Base-by-base conservation (phyloP, 2,113 vertebrate species). In the Periophthalmus modestus region DNA sequence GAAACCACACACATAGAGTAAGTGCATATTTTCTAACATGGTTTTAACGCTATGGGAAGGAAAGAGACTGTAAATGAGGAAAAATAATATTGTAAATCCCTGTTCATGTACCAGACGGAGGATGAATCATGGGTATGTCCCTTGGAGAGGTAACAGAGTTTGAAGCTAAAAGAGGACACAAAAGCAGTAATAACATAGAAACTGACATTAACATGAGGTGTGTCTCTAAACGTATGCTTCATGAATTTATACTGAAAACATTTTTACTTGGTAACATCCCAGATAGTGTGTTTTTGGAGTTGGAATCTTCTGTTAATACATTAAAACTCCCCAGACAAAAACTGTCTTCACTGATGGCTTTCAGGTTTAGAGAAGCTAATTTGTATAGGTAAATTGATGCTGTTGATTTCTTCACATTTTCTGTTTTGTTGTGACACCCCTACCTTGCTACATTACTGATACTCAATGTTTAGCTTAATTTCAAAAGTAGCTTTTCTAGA, bases 121-220 rank as follows among this genome's bases (percentile, higher is more conserved):
- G 66, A 81, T 88, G 82, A 88, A 23, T 86, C 87, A 87, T 54
- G 65, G 74, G 69, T 74, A 72, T 77, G 76, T 82, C 69, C 73
- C 79, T 23, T 33, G 15, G 61, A 46, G 46, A 77, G 61, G 67
- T 65, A 46, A 62, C 47, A 18, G 34, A 58, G 52, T 61, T 36
- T 75, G 23, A 23, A 78, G 77, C 73, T 78, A 62, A 76, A 65
- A 54, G 73, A 81, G 74, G 71, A 78, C 71, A 62, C 39, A 19
- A 57, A 55, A 33, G 66, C 34, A 58, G 65, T 55, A 67, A 24
- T 39, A 48, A 34, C 43, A 66, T 23, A 63, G 33, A 18, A 36
- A 36, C 16, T 19, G 28, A 7, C 7, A 43, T 43, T 43, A 43
- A 43, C 10, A 43, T 43, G 5, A 39, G 36, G 9, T 23, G 21